Percentiles rank a stretch among this genome's conserved stretches.
phyloP scores from a whole-genome alignment of 2,888 invertebrate genomes.

The Drepana falcataria region DNA sequence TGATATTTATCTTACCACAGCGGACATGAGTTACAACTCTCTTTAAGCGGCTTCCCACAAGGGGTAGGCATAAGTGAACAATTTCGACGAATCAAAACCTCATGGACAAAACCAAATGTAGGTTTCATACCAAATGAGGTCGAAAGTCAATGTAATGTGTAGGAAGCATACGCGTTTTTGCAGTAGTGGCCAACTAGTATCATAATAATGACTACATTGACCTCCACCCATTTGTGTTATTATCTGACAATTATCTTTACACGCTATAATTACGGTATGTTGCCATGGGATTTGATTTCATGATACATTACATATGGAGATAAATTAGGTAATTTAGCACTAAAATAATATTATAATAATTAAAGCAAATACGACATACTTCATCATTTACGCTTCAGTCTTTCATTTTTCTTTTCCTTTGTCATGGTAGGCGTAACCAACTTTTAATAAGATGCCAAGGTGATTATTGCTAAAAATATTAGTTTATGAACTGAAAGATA shows the following conservation, averaged over 20 bases:
- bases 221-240: background rate
- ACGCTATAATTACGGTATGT: background rate
- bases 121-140: background rate
- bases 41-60: too few relatives aligned
- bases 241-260: background rate
- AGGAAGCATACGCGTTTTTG: background rate
- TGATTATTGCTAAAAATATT: background rate
- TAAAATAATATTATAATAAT: too few relatives aligned
- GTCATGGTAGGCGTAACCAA: background rate
- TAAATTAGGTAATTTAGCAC: too few relatives aligned
- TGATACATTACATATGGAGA: too few relatives aligned
- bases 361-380: too few relatives aligned
- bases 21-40: too few relatives aligned
- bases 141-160: background rate
- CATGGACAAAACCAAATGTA: too few relatives aligned
- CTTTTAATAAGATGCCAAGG: background rate
- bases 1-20: too few relatives aligned
- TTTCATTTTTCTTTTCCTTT: too few relatives aligned
- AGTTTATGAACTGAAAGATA: background rate
- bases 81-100: too few relatives aligned
- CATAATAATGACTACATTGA: slow-evolving; percentile 3
- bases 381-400: too few relatives aligned
- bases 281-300: background rate
- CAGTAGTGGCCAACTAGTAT: slow-evolving; percentile 5
- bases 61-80: too few relatives aligned